Evolutionary conservation across 2,888 invertebrate genomes (phyloP).

Genomic region (Drosophila gaucha): DNA sequence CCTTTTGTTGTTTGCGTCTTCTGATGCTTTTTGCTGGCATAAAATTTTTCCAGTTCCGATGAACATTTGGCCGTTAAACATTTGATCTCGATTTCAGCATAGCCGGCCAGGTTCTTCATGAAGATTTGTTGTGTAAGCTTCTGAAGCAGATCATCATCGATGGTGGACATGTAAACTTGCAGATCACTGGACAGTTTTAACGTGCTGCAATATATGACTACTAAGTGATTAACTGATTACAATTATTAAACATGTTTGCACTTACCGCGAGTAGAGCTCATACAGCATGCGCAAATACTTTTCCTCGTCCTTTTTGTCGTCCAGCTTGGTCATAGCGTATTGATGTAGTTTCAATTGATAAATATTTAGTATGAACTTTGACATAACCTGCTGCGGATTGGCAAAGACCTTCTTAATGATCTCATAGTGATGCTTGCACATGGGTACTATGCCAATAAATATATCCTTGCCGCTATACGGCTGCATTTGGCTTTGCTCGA

Average conservation of each 20-base stretch:
- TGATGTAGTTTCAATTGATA: constrained; percentile 96
- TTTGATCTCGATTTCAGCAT: constrained; percentile 91
- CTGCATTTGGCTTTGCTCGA: constrained; percentile 97
- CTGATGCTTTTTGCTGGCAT: constrained; percentile 96
- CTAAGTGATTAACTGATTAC: not conserved
- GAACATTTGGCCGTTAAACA: constrained; percentile 92
- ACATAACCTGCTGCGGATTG: constrained; percentile 98
- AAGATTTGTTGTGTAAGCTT: constrained; percentile 93
- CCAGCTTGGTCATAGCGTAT: constrained; percentile 92
- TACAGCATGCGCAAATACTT: constrained; percentile 95
- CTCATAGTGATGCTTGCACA: constrained; percentile 94
- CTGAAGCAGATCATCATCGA: constrained; percentile 91
- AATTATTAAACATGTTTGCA: not conserved
- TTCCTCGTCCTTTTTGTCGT: constrained; percentile 93
- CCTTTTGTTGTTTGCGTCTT: constrained; percentile 98
- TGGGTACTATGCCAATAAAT: constrained; percentile 94
- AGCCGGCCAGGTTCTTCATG: constrained; percentile 91
- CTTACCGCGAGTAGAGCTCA: constrained; percentile 94
- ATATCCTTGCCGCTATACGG: constrained; percentile 94
- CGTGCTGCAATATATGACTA: constrained; percentile 86
- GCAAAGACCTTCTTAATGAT: constrained; percentile 95
- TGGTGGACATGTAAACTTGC: constrained; percentile 90
- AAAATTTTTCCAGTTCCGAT: constrained; percentile 92
- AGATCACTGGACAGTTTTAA: constrained; percentile 90
- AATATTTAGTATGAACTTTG: constrained; percentile 97